Percentiles rank a stretch among this genome's conserved stretches.
These are phyloP conservation scores for Cerceris ruficornis DNA, from an alignment of 2,888 invertebrate species.

Conservation along the genomic window DNA sequence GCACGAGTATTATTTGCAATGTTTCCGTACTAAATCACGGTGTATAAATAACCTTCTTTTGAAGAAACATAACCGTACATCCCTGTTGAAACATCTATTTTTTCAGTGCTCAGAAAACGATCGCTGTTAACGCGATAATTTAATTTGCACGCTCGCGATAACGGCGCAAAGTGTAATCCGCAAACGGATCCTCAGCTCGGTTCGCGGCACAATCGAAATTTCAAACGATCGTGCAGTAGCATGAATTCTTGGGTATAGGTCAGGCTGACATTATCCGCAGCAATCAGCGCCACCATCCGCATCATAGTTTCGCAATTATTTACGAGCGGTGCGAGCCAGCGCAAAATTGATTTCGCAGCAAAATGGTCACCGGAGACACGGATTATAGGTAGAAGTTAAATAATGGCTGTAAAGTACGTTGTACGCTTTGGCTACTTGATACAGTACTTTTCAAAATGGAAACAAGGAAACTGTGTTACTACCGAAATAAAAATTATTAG, in stretches of 20 bases:
- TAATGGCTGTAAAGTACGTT: too few species aligned
- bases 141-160: constrained; percentile 5
- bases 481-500: background rate
- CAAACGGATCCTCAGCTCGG: constrained; percentile 9
- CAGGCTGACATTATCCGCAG: constrained; percentile 48
- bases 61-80: too few species aligned
- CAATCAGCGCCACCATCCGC: constrained; percentile 39
- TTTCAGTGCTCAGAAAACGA: background rate
- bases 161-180: background rate
- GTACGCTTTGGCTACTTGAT: too few species aligned
- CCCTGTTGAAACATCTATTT: too few species aligned
- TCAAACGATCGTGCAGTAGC: constrained; percentile 18
- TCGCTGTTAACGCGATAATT: background rate
- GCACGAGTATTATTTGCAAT: background rate
- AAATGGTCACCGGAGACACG: constrained; percentile 15
- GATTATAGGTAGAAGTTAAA: background rate
- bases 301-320: constrained; percentile 46
- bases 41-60: too few species aligned
- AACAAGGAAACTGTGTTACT: background rate
- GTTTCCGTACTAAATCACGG: too few species aligned
- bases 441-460: too few species aligned
- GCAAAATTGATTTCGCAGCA: constrained; percentile 48
- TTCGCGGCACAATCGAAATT: constrained; percentile 28
- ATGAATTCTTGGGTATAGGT: constrained; percentile 47
- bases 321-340: constrained; percentile 44